phyloP scores from a whole-genome alignment of 2,888 invertebrate genomes.

The Scaptomyza polygonia region DNA sequence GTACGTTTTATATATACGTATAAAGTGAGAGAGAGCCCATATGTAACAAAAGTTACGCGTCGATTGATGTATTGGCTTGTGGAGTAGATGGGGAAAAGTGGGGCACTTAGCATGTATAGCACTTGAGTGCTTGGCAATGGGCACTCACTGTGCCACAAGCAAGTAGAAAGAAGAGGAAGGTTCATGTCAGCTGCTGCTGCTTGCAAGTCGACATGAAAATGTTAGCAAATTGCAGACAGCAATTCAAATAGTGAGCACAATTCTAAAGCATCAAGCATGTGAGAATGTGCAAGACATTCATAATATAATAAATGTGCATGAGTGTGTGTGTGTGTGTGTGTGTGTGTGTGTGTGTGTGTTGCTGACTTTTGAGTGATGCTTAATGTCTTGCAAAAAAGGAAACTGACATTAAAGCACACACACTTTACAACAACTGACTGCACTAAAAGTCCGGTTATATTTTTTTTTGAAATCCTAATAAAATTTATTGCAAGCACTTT shows the following conservation, averaged over 20 bases:
- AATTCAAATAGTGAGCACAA: conserved; percentile 44
- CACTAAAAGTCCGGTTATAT: conserved; percentile 11
- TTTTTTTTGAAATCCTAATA: neutral
- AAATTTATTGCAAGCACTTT: neutral
- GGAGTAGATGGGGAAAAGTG: neutral
- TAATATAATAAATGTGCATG: conserved; percentile 39
- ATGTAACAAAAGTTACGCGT: conserved; percentile 19
- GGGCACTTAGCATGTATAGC: conserved; percentile 18
- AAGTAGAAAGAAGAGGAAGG: neutral
- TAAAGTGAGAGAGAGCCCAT: neutral
- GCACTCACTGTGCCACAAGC: conserved; percentile 15
- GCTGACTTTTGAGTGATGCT: conserved; percentile 40
- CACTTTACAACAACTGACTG: conserved; percentile 36
- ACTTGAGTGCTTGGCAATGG: conserved; percentile 48
- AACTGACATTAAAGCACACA: conserved; percentile 33
- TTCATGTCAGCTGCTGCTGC: conserved; percentile 23
- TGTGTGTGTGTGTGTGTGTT: conserved; percentile 2
- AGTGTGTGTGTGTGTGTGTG: conserved; percentile 2
- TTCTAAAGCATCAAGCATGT: conserved; percentile 40
- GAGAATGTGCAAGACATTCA: conserved; percentile 54
- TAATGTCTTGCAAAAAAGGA: conserved; percentile 36
- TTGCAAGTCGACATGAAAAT: conserved; percentile 32
- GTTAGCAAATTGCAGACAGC: conserved; percentile 52
- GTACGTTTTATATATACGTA: conserved; percentile 15
- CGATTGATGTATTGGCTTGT: conserved; percentile 52